phyloP scores from a whole-genome alignment of 2,113 vertebrate genomes.

The Tylochromis polylepis region DNA sequence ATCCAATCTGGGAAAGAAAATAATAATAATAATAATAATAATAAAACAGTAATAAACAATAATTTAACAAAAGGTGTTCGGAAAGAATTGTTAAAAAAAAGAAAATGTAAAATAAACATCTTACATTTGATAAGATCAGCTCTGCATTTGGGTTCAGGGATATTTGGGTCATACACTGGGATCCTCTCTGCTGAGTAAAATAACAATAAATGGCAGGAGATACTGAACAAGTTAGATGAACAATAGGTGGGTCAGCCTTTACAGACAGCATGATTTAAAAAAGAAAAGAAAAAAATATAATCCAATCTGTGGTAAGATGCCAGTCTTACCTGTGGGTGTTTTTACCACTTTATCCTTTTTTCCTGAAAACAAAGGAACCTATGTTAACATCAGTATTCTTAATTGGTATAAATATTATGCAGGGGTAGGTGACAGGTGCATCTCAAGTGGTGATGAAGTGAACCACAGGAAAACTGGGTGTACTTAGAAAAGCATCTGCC shows the following conservation, averaged over 20 bases:
- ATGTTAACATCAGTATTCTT: neutral
- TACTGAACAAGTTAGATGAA: neutral
- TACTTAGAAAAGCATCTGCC: constrained; percentile 57
- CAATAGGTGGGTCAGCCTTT: neutral
- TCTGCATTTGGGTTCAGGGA: constrained; percentile 62
- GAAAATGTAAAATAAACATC: neutral
- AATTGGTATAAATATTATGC: neutral
- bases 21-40: neutral
- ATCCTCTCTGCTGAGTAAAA: constrained; percentile 33
- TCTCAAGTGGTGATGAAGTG: neutral
- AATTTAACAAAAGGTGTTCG: neutral
- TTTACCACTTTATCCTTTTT: constrained; percentile 35
- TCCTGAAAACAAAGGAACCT: neutral
- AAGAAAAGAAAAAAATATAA: neutral
- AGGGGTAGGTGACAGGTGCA: neutral
- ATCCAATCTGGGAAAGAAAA: constrained; percentile 53
- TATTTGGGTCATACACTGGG: constrained; percentile 52
- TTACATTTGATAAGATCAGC: constrained; percentile 65
- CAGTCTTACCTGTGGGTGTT: constrained; percentile 15
- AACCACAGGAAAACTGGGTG: neutral
- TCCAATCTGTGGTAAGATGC: neutral
- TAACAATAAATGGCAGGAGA: neutral
- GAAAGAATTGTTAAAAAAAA: neutral
- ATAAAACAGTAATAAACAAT: neutral
- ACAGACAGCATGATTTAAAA: neutral